Conservation (phyloP, 2,113 vertebrate species). For the Tetraodon nigroviridis region DNA sequence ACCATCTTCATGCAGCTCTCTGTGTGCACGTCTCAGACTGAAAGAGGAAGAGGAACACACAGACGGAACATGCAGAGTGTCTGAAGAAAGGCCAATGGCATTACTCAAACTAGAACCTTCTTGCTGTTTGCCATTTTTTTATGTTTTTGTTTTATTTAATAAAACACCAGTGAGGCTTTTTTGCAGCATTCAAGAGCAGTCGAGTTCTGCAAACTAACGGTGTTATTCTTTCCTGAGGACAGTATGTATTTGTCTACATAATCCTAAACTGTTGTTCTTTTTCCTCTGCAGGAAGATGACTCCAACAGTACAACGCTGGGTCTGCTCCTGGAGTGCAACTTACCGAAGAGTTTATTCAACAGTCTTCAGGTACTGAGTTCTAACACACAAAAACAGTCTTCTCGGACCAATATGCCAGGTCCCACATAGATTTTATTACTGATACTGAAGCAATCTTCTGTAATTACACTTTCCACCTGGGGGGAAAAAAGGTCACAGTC, state of each 20-base stretch:
- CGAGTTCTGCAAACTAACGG: constrained; percentile 2
- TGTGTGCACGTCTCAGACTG: too few species aligned
- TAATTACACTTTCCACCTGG: neutral
- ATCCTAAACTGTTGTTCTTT: neutral
- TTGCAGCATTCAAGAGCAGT: neutral
- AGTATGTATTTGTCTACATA: too few species aligned
- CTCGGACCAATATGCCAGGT: neutral
- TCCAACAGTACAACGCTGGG: constrained; percentile 85
- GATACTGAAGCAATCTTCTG: neutral
- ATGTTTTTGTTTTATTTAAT: neutral
- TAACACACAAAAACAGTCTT: neutral
- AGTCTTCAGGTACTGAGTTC: constrained; percentile 77
- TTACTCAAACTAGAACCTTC: too few species aligned
- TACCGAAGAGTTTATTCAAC: constrained; percentile 79
- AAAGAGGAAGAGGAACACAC: too few species aligned
- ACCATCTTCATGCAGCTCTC: too few species aligned
- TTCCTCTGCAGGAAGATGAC: constrained; percentile 80
- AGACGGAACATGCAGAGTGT: too few species aligned
- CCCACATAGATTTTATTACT: neutral
- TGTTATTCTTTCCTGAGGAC: neutral
- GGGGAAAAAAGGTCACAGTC: too few species aligned
- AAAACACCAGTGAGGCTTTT: neutral
- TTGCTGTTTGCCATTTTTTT: too few species aligned
- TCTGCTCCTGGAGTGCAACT: constrained; percentile 87
- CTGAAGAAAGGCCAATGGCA: too few species aligned